Evolutionary conservation across 2,888 invertebrate genomes (phyloP).

Genomic region (Agrochola lychnidis): DNA sequence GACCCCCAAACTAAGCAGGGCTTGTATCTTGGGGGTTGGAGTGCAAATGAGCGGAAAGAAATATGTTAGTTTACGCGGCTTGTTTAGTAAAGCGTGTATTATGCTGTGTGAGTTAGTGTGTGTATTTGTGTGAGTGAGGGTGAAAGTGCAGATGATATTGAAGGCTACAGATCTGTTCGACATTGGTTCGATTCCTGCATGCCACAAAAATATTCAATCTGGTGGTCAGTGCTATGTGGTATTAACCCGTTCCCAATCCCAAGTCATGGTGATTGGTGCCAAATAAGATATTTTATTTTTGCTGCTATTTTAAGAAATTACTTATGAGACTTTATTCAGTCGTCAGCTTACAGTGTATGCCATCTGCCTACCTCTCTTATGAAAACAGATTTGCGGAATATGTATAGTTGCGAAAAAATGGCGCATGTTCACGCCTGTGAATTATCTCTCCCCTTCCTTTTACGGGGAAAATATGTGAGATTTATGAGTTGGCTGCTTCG

Average conservation of each 20-base stretch:
- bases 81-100: too few relatives aligned
- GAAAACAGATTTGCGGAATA: slow-evolving; percentile 30
- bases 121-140: too few relatives aligned
- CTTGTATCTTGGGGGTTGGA: too few relatives aligned
- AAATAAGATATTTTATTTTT: not conserved
- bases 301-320: not conserved
- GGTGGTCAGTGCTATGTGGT: not conserved
- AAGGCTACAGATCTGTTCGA: not conserved
- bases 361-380: not conserved
- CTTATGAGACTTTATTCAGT: not conserved
- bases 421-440: slow-evolving; percentile 25
- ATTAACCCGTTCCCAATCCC: not conserved
- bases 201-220: not conserved
- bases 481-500: slow-evolving; percentile 40
- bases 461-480: slow-evolving; percentile 51
- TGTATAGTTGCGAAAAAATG: slow-evolving; percentile 29
- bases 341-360: not conserved
- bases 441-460: slow-evolving; percentile 36
- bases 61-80: too few relatives aligned
- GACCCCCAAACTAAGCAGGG: too few relatives aligned
- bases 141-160: too few relatives aligned
- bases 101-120: too few relatives aligned
- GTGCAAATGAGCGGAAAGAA: too few relatives aligned
- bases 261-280: not conserved
- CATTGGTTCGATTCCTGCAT: not conserved